A percentile compares a stretch with the other conserved stretches of the same genome.
Evolutionary conservation across 2,113 vertebrate genomes (phyloP).

Genomic region (Pogona vitticeps): DNA sequence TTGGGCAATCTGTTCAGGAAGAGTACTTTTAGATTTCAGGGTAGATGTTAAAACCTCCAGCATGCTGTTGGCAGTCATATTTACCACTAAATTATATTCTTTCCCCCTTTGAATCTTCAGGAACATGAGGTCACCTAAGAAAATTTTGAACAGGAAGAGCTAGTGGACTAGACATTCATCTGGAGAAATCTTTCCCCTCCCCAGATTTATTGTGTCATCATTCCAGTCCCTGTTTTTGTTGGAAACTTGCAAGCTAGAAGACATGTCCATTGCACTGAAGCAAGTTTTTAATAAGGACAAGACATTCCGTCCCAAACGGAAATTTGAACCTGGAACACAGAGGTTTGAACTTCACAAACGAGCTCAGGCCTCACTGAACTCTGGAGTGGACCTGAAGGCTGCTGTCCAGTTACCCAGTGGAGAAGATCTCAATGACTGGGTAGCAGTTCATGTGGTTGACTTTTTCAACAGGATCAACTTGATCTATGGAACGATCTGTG

Average conservation of each 20-base stretch:
- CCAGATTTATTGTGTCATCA: conserved; percentile 49
- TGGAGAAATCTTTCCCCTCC: conserved; percentile 48
- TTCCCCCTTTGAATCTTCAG: conserved; percentile 62
- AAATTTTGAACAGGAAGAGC: conserved; percentile 57
- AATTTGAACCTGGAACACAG: conserved; percentile 87
- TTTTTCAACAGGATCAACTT: conserved; percentile 90
- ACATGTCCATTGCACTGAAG: conserved; percentile 85
- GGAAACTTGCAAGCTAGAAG: conserved; percentile 47
- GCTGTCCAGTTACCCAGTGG: conserved; percentile 82
- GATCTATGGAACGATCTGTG: conserved; percentile 88
- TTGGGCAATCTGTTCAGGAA: background rate
- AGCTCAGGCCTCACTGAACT: conserved; percentile 82
- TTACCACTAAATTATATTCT: conserved; percentile 38
- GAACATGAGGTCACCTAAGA: conserved; percentile 54
- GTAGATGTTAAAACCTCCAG: background rate
- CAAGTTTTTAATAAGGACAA: conserved; percentile 90
- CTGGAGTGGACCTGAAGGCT: conserved; percentile 80
- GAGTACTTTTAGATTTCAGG: conserved; percentile 2
- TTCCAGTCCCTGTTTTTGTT: conserved; percentile 54
- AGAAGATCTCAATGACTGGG: conserved; percentile 88
- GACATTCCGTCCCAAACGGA: conserved; percentile 87
- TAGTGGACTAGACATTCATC: conserved; percentile 45
- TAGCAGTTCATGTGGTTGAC: conserved; percentile 87
- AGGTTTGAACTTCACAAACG: conserved; percentile 88
- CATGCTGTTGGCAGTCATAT: background rate